A percentile compares a stretch with the other conserved stretches of the same genome.
Conservation (phyloP, 1,140 invertebrate genomes). For the Eurosta solidaginis region DNA sequence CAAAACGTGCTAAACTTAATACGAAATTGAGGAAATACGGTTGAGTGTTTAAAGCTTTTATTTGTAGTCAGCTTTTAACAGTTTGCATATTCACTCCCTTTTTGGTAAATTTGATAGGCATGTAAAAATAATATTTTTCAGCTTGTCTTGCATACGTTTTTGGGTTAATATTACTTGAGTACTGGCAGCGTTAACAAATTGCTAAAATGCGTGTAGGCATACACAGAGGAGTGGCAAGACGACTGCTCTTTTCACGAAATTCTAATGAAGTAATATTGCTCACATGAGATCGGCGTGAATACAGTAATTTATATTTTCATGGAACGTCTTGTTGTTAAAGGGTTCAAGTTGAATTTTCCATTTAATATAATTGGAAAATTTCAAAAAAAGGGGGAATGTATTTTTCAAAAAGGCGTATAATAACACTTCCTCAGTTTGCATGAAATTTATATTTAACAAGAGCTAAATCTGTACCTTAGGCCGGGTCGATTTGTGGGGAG, state of each 20-base stretch:
- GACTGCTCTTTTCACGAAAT: background rate
- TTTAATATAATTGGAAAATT: too few species aligned
- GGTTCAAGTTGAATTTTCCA: too few species aligned
- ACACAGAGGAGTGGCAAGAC: background rate
- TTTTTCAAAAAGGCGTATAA: too few species aligned
- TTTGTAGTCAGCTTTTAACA: background rate
- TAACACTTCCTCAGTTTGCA: too few species aligned
- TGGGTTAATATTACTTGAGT: background rate
- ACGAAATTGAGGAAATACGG: background rate
- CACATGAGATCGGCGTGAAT: background rate
- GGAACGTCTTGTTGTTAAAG: too few species aligned
- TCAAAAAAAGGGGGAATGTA: too few species aligned
- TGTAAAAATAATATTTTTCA: background rate
- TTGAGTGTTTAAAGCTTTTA: background rate
- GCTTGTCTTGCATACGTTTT: background rate
- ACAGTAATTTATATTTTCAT: background rate
- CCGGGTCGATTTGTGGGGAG: too few species aligned
- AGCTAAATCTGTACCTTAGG: too few species aligned
- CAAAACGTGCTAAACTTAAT: background rate
- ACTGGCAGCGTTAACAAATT: slow-evolving; percentile 17
- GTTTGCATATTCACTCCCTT: background rate
- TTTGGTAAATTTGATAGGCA: background rate
- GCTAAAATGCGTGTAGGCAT: background rate
- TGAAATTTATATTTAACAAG: too few species aligned
- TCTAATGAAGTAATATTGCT: background rate